Evolutionary conservation across 2,888 invertebrate genomes (phyloP).

Genomic region (Carpatolechia fugitivella): DNA sequence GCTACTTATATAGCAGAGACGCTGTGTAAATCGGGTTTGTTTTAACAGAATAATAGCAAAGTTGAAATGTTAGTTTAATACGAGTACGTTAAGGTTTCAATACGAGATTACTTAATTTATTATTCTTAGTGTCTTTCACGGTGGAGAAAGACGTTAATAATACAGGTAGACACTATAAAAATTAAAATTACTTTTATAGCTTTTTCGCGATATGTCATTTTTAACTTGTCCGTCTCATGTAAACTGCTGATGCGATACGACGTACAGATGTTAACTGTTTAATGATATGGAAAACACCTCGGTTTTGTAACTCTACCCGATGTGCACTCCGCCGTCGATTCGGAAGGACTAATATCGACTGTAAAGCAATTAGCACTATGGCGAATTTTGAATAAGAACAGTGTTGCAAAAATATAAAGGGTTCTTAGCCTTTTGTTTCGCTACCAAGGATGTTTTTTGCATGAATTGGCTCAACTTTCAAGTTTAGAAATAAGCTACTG

Average conservation of each 20-base stretch:
- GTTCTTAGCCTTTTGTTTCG: background rate
- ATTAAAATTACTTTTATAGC: no score
- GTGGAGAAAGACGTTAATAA: no score
- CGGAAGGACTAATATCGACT: conserved; percentile 24
- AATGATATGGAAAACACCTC: conserved; percentile 69
- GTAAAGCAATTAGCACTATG: background rate
- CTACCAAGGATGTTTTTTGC: background rate
- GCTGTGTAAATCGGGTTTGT: no score
- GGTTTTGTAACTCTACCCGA: conserved; percentile 63
- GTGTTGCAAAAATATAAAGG: background rate
- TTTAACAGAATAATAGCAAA: no score
- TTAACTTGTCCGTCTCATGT: conserved; percentile 41
- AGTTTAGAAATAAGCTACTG: conserved; percentile 50
- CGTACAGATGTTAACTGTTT: conserved; percentile 65
- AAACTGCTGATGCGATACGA: conserved; percentile 55
- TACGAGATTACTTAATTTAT: no score
- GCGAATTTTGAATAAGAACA: background rate
- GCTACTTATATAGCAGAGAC: background rate
- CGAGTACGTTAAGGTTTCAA: no score
- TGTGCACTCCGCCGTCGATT: conserved; percentile 31
- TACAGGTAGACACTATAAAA: no score
- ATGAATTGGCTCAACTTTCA: conserved; percentile 13
- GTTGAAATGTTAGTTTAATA: background rate
- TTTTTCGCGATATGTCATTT: conserved; percentile 28
- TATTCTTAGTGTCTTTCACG: no score